These are phyloP conservation scores for Megalops atlanticus DNA, from an alignment of 2,113 vertebrate genomes.

Conservation along the genomic window DNA sequence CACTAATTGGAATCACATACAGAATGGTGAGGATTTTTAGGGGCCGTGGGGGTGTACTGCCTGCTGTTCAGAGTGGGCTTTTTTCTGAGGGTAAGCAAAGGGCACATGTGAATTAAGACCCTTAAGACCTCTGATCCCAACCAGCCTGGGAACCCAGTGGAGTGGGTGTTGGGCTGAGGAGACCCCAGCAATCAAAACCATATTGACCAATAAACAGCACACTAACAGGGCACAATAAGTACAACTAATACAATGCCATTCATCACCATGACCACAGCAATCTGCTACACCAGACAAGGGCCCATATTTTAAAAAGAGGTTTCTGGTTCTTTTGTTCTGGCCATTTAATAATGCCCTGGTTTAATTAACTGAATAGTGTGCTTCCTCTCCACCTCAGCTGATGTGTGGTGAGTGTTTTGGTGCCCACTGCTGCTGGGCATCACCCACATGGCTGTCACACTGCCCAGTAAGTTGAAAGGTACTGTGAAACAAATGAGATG, in stretches of 20 bases:
- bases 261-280: neutral
- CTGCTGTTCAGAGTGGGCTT: neutral
- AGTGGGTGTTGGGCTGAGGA: neutral
- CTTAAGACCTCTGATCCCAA: slow-evolving; percentile 3
- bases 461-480: too few relatives aligned
- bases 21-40: neutral
- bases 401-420: too few relatives aligned
- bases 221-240: neutral
- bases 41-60: neutral
- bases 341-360: too few relatives aligned
- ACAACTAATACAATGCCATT: neutral
- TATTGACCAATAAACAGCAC: neutral
- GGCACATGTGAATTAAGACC: slow-evolving; percentile 3
- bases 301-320: too few relatives aligned
- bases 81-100: neutral
- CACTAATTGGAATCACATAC: neutral
- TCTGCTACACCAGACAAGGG: neutral
- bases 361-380: too few relatives aligned
- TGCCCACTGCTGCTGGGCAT: too few relatives aligned
- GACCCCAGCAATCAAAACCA: neutral
- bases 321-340: too few relatives aligned
- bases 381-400: too few relatives aligned
- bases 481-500: too few relatives aligned
- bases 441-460: too few relatives aligned
- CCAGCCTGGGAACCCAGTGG: neutral